These are phyloP conservation scores for Limnodromus scolopaceus DNA, from an alignment of 2,797 vertebrate species.

Conservation along the genomic window DNA sequence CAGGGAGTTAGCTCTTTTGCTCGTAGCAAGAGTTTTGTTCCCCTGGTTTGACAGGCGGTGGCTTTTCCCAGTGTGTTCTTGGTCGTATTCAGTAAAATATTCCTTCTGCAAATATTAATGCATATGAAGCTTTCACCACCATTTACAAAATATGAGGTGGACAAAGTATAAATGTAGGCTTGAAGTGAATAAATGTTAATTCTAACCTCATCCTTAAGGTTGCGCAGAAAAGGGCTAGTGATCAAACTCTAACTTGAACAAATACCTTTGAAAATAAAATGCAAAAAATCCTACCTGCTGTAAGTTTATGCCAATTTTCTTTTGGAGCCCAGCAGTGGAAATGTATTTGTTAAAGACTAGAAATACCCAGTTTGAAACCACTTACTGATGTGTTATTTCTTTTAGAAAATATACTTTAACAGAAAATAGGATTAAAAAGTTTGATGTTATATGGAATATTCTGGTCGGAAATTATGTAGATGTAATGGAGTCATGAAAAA, in stretches of 20 bases:
- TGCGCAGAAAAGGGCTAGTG: not conserved
- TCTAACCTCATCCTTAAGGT: not conserved
- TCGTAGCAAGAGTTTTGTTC: not conserved
- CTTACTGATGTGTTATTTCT: not conserved
- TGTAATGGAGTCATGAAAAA: not conserved
- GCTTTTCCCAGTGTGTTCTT: not conserved
- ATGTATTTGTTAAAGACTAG: not conserved
- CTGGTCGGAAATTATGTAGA: not conserved
- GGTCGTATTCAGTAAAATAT: not conserved
- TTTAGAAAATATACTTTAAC: not conserved
- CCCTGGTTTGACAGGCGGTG: not conserved
- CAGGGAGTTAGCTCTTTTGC: not conserved
- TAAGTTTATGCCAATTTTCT: not conserved
- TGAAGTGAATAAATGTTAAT: not conserved
- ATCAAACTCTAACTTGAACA: not conserved
- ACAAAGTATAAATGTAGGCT: not conserved
- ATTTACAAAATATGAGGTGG: not conserved
- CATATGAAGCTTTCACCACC: accelerated
- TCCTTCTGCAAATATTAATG: not conserved
- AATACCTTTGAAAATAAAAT: not conserved
- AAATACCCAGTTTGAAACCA: accelerated
- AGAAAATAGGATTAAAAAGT: not conserved
- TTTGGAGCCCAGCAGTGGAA: not conserved
- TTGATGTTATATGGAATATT: not conserved
- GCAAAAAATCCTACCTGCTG: not conserved